Evolutionary conservation across 2,113 vertebrate species (phyloP), one percentile per base, ranked within the genome.

Genomic region (Microcebus lehilahytsara): DNA sequence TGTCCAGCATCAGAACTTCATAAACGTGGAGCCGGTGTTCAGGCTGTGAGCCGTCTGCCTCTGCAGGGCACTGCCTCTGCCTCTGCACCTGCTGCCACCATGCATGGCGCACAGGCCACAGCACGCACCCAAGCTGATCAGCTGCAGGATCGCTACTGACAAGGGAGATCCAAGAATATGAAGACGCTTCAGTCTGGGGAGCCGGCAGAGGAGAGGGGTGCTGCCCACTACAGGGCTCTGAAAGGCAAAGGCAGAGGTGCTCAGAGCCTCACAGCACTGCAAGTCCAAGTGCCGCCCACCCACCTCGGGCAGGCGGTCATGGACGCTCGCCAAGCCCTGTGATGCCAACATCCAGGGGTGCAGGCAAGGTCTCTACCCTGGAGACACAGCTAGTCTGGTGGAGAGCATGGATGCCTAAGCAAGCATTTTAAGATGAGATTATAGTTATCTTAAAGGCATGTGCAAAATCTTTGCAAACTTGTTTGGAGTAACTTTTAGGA

Each of bases 251-350:
- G 11, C 51, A 42, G 22, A 71, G 10, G 60, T 11, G 40, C 7
- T 30, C 8, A 23, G 69, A 42, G 10, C 37, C 53, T 32, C 37
- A 40, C 10, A 32, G 2, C 40, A 17, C 5, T 17, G 1, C 11
- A 27, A 3, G n/a, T 25, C 37, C n/a, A 34, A 3, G 6, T 32
- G 12, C 53, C 30, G 42, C 30, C 32, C 10, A 3, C 67, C 37
- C 20, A 12, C 37, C 53, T 13, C 2, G 11, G 40, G 8, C 11
- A 62, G 53, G n/a, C 6, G 1, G 53, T 6, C 42, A 0, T 6
- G 32, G 14, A 34, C 30, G 66, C 46, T 66, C 32, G 4, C 58
- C 8, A 2, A 3, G 20, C 5, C n/a, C 40, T 34, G 27, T 37
- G 11, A 19, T 42, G 64, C 22, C 12, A 0, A 23, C 9, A 2